Base-by-base conservation (phyloP, 2,797 vertebrate species). In the Helostoma temminkii region DNA sequence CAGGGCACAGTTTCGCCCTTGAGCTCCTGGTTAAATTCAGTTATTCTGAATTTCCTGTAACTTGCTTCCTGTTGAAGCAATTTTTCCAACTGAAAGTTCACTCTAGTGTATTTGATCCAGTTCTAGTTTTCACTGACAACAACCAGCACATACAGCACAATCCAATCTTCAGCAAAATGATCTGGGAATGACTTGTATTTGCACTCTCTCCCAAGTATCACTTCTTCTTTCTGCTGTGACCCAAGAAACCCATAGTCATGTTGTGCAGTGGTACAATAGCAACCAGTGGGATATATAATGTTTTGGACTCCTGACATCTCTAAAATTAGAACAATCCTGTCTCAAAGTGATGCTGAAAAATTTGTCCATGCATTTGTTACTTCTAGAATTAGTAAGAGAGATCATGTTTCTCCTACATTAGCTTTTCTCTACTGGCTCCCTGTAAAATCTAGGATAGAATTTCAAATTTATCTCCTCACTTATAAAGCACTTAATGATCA, bases 81-180 rank as follows among this genome's bases (percentile, higher is more conserved):
- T 47, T 74, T 34, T 26, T 50, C 18, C 45, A 22, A 39, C 36
- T 26, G 58, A 50, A 32, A 21, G 39, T 66, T 66, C 43, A 65
- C 6, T 26, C 14, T 39, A 2, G 26, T 57, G 16, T 43, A 12
- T 55, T 65, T 30, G 12, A 24, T 72, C 47, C 16, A 11, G 15
- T 52, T 36, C 22, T 37, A 36, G 25, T 5, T n/a, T 26, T 54
- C 25, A 19, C 4, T 25, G 10, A 42, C 45, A 47, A 19, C 12
- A 30, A 56, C 41, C 50, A 55, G 36, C 28, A 43, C 14, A 59
- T 48, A 52, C 36, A 37, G 4, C 14, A 15, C 59, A 71, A 83
- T 71, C 67, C 66, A 63, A 48, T 12, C 46, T 76, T 46, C 47
- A 37, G 8, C 61, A 81, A 70, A 65, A 81, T 61, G 54, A 66